Percentiles rank a stretch among this genome's conserved stretches.
These are phyloP conservation scores for Melinaea menophilus DNA, from an alignment of 2,888 invertebrate genomes.

Conservation along the genomic window DNA sequence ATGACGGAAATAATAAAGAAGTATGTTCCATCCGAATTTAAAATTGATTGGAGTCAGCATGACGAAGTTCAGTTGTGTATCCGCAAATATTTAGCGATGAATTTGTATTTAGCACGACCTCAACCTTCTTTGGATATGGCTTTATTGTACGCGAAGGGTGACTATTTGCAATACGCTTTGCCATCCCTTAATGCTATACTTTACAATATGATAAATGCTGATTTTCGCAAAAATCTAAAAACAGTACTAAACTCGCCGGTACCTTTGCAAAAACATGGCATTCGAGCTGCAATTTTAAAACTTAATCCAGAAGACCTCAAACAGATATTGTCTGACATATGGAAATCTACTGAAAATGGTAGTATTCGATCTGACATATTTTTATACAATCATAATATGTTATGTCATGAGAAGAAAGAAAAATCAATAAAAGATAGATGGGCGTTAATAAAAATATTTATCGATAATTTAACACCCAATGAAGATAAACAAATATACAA, in stretches of 20 bases:
- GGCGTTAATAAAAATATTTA: constrained; percentile 47
- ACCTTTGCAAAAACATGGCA: constrained; percentile 59
- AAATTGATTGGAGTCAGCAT: constrained; percentile 52
- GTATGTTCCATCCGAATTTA: constrained; percentile 46
- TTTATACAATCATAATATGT: constrained; percentile 44
- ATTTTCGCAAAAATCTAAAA: constrained; percentile 39
- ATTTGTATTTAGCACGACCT: constrained; percentile 55
- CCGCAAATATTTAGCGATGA: constrained; percentile 53
- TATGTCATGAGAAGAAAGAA: constrained; percentile 46
- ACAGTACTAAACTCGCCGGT: constrained; percentile 50
- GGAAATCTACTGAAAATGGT: constrained; percentile 52
- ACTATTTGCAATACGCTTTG: constrained; percentile 56
- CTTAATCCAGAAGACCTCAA: constrained; percentile 43
- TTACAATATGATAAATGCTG: constrained; percentile 42
- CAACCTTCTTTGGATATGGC: constrained; percentile 43
- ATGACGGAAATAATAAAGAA: constrained; percentile 42
- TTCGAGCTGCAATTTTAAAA: constrained; percentile 49
- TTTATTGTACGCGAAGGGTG: constrained; percentile 55
- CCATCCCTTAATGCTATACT: constrained; percentile 54
- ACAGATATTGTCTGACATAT: constrained; percentile 44
- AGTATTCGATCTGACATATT: constrained; percentile 53
- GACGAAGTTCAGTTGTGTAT: constrained; percentile 44
- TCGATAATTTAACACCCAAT: constrained; percentile 48
- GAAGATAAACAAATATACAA: constrained; percentile 54
- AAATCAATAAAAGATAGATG: constrained; percentile 42